Evolutionary conservation across 2,888 invertebrate genomes (phyloP).

Genomic region (Agrochola circellaris): DNA sequence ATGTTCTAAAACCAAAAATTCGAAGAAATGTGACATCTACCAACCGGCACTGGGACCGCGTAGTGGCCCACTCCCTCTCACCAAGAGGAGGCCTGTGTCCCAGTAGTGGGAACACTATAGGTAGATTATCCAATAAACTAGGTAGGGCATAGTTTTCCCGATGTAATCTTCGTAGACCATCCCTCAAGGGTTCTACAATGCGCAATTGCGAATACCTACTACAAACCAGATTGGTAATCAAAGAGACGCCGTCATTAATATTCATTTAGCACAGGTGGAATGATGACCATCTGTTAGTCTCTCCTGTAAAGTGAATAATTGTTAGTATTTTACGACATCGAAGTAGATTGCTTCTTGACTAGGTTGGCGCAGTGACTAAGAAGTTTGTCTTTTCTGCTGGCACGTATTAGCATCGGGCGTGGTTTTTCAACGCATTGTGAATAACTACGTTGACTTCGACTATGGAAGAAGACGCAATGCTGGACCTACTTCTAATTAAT

Average conservation of each 20-base stretch:
- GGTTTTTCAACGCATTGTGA: neutral
- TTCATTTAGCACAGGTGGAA: slow-evolving; percentile 20
- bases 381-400: neutral
- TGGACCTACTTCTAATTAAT: neutral
- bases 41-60: no score
- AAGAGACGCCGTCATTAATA: slow-evolving; percentile 19
- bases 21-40: no score
- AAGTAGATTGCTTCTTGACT: neutral
- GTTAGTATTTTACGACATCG: slow-evolving; percentile 6
- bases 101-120: no score
- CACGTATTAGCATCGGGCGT: neutral
- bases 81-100: no score
- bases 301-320: slow-evolving; percentile 23
- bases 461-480: neutral
- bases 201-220: slow-evolving; percentile 2
- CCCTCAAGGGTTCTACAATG: neutral
- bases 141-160: neutral
- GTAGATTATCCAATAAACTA: no score
- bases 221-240: slow-evolving; percentile 11
- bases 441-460: neutral
- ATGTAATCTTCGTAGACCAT: neutral
- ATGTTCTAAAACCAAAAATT: no score
- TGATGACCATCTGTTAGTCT: slow-evolving; percentile 4
- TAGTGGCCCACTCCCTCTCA: no score
- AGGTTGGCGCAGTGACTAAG: neutral